These are phyloP conservation scores for Irena cyanogastra DNA, from an alignment of 2,113 vertebrate species.

Conservation along the genomic window DNA sequence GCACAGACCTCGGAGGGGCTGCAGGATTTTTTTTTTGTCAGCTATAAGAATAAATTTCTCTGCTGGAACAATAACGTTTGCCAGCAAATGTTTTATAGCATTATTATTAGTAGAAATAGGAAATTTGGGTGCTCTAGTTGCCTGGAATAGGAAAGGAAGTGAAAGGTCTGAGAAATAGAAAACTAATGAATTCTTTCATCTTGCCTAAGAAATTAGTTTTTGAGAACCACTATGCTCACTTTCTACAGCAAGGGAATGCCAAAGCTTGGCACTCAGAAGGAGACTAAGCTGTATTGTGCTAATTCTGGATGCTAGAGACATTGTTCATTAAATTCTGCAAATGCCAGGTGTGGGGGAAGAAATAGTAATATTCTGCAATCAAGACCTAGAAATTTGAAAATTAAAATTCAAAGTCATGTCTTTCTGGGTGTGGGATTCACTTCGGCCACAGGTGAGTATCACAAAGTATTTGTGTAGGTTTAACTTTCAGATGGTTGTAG, in stretches of 20 bases:
- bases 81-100: not conserved
- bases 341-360: not conserved
- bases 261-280: not conserved
- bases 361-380: not conserved
- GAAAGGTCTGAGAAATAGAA: not conserved
- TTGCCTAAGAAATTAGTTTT: not conserved
- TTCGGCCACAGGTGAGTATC: not conserved
- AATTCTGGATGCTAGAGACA: not conserved
- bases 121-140: not conserved
- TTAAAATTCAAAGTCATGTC: conserved; percentile 44
- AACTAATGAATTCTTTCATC: not conserved
- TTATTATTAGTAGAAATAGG: not conserved
- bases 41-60: not conserved
- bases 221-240: not conserved
- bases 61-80: not conserved
- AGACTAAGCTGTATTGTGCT: not conserved
- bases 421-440: not conserved
- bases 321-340: conserved; percentile 31
- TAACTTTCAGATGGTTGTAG: not conserved
- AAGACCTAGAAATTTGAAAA: conserved; percentile 21
- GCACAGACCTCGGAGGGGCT: not conserved
- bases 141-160: not conserved
- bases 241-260: not conserved
- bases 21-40: too few relatives aligned
- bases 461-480: conserved; percentile 4